A percentile compares a stretch with the other conserved stretches of the same genome.
These are phyloP conservation scores for Eupithecia centaureata DNA, from an alignment of 2,888 invertebrate genomes.

Conservation along the genomic window DNA sequence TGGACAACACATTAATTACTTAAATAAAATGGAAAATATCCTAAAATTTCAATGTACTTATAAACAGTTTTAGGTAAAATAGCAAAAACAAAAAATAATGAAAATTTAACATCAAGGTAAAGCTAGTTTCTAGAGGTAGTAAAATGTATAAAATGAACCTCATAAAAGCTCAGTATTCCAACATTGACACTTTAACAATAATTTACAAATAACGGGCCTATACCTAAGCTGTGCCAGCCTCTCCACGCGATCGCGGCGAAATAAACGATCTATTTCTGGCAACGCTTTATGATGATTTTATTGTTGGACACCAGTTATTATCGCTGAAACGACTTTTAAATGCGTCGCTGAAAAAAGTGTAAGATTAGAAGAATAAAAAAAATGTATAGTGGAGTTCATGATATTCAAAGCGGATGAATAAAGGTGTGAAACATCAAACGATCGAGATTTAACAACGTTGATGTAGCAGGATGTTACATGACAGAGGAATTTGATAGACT, in stretches of 20 bases:
- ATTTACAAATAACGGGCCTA: constrained; percentile 3
- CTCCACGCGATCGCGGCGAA: constrained; percentile 7
- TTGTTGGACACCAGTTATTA: constrained; percentile 37
- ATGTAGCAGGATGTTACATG: background rate
- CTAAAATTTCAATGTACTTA: too few relatives aligned
- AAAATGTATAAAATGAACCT: background rate
- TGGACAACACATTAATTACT: too few relatives aligned
- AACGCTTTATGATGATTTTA: constrained; percentile 38
- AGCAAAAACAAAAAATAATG: too few relatives aligned
- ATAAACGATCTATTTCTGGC: constrained; percentile 33
- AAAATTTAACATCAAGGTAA: too few relatives aligned
- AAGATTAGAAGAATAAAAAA: background rate
- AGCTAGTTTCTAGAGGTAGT: too few relatives aligned
- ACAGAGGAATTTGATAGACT: background rate
- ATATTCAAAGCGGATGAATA: constrained; percentile 2
- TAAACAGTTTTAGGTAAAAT: too few relatives aligned
- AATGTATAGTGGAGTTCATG: background rate
- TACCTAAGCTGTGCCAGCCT: background rate
- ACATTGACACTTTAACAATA: constrained; percentile 4
- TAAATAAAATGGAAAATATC: too few relatives aligned
- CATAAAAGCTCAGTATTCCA: background rate
- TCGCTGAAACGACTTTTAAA: constrained; percentile 30
- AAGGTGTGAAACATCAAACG: constrained; percentile 4
- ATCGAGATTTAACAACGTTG: background rate
- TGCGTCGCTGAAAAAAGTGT: constrained; percentile 13